Evolutionary conservation across 2,113 vertebrate species (phyloP), one percentile per base, ranked within the genome.

Genomic region (Carollia perspicillata): DNA sequence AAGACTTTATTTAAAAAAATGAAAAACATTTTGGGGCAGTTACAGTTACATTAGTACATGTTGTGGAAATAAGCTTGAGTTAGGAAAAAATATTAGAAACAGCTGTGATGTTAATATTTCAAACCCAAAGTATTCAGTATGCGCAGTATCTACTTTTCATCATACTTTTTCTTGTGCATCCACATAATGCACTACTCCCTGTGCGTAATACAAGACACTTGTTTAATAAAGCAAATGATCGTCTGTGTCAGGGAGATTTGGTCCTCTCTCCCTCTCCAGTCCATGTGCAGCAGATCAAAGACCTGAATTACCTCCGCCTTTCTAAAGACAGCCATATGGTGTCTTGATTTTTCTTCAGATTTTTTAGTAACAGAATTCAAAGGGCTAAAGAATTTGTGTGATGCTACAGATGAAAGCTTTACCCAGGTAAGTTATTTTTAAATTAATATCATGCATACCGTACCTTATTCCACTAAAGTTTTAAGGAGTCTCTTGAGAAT

Each of bases 141-240:
- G 75, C 94, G 84, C 93, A 85, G 74, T 95, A 90, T 96, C 97
- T 91, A 96, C 95, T 97, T 97, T 97, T 97, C 94, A 97, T 97
- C 94, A 85, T 95, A 63, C 58, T 84, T 95, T 86, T 95, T 74
- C 35, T 94, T 96, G 97, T 94, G 96, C 95, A 84, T 96, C 83
- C 97, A 85, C 91, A 93, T 92, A 96, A 97, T 93, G 84, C 96
- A 95, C 75, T 95, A 63, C 95, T 97, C 95, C 96, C 92, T 94
- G 87, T 97, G 91, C 96, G 95, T 98, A 98, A 98, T 97, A 97
- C 90, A 98, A 98, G 97, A 98, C 97, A 97, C 85, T 98, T 97
- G 96, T 98, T 98, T 98, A 98, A 97, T 97, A 97, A 97, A 97
- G 94, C 95, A 78, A 95, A 90, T 88, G 94, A 95, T 96, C 95